Conservation (phyloP, 2,113 vertebrate genomes). For the Etia nguti region DNA sequence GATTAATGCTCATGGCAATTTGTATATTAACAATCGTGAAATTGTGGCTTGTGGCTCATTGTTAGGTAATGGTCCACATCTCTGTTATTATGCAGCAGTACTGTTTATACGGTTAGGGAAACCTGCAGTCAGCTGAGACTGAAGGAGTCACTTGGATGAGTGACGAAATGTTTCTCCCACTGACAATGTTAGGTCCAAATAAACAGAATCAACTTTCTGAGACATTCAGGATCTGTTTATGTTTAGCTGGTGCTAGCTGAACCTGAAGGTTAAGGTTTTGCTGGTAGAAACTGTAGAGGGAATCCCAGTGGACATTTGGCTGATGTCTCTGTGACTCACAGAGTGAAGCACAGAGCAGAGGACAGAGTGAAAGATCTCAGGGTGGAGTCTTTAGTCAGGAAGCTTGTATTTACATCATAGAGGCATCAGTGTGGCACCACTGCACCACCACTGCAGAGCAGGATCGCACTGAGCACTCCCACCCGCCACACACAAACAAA, state of each 20-base stretch:
- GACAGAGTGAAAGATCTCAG: neutral
- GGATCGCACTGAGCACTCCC: neutral
- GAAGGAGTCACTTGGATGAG: neutral
- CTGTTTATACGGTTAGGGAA: neutral
- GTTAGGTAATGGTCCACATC: neutral
- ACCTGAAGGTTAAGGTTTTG: neutral
- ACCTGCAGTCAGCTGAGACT: neutral
- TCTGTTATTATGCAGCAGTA: neutral
- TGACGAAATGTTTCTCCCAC: neutral
- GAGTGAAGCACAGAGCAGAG: neutral
- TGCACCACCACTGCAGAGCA: constrained; percentile 43
- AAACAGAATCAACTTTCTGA: neutral
- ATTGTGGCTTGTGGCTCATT: neutral
- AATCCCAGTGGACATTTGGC: neutral
- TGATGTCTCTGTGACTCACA: neutral
- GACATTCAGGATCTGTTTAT: neutral
- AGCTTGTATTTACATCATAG: constrained; percentile 23
- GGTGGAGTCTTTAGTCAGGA: constrained; percentile 1
- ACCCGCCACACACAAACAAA: neutral
- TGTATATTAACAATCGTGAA: neutral
- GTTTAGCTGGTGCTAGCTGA: neutral
- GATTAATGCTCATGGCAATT: neutral
- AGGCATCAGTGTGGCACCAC: constrained; percentile 19
- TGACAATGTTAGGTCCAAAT: neutral
- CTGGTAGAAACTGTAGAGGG: neutral